These are phyloP conservation scores for Sycophila sp. DNA, from an alignment of 1,140 invertebrate genomes.

Conservation along the genomic window DNA sequence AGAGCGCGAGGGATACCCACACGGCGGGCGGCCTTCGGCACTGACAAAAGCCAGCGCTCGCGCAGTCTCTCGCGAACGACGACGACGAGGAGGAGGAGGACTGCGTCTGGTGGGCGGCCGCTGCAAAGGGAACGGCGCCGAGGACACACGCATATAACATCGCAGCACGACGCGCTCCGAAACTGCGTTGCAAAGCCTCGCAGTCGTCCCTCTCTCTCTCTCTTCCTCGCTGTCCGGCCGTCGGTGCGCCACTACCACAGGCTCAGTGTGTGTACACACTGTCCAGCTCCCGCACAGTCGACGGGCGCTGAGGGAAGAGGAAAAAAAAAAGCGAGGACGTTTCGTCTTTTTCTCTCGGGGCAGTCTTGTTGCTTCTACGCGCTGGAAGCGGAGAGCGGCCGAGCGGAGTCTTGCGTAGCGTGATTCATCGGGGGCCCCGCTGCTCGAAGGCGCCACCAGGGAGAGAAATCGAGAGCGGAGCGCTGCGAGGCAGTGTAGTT, in stretches of 20 bases:
- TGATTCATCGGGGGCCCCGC: no score
- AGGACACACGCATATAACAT: not conserved
- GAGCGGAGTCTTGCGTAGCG: no score
- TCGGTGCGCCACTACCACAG: no score
- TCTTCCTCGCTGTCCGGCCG: no score
- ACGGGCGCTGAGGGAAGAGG: not conserved
- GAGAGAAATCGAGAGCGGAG: no score
- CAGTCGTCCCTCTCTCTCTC: not conserved
- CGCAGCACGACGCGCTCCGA: not conserved
- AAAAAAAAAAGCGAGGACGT: not conserved
- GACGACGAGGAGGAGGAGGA: no score
- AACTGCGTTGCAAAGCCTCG: not conserved
- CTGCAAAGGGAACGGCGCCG: not conserved
- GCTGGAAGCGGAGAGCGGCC: no score
- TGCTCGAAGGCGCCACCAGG: no score
- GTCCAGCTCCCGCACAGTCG: not conserved
- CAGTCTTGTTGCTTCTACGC: no score
- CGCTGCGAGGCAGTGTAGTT: not conserved
- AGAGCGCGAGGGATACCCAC: no score
- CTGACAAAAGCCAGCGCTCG: not conserved
- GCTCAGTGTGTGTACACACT: not conserved
- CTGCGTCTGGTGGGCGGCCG: no score
- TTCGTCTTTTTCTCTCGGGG: not conserved
- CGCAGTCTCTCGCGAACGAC: no score
- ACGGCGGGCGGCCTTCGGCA: conserved; percentile 26